These are phyloP conservation scores for Argopecten irradians DNA, from an alignment of 1,140 invertebrate species.

Conservation along the genomic window DNA sequence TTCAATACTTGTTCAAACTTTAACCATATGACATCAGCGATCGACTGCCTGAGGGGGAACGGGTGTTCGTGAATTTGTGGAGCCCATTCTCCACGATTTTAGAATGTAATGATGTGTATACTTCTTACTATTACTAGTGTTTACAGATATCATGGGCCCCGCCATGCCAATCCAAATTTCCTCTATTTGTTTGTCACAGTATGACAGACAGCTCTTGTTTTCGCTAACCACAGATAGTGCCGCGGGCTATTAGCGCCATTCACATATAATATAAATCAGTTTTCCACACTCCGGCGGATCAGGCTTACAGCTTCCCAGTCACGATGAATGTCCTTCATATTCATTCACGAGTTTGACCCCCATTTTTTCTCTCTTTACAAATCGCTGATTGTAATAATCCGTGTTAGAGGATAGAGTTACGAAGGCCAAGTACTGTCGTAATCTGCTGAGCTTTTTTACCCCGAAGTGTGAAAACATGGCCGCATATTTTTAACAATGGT, in stretches of 20 bases:
- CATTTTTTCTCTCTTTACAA: neutral
- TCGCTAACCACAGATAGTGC: neutral
- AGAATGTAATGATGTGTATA: neutral
- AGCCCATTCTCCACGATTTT: neutral
- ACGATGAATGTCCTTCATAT: neutral
- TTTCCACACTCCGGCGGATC: neutral
- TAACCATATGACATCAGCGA: neutral
- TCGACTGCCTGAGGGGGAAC: neutral
- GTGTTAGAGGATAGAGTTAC: neutral
- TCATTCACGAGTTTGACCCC: slow-evolving; percentile 11
- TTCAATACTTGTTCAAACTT: neutral
- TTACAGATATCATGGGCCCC: neutral
- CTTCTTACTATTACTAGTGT: neutral
- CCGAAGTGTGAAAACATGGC: neutral
- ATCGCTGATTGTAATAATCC: neutral
- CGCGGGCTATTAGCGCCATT: neutral
- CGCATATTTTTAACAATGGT: neutral
- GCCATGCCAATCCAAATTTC: neutral
- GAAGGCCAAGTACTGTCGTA: neutral
- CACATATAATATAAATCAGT: neutral
- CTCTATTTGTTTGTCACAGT: neutral
- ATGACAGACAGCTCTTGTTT: neutral
- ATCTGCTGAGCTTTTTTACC: neutral
- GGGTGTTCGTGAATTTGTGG: neutral
- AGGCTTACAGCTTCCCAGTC: neutral